These are phyloP conservation scores for Augochlora pura DNA, from an alignment of 1,140 invertebrate species.

Conservation along the genomic window DNA sequence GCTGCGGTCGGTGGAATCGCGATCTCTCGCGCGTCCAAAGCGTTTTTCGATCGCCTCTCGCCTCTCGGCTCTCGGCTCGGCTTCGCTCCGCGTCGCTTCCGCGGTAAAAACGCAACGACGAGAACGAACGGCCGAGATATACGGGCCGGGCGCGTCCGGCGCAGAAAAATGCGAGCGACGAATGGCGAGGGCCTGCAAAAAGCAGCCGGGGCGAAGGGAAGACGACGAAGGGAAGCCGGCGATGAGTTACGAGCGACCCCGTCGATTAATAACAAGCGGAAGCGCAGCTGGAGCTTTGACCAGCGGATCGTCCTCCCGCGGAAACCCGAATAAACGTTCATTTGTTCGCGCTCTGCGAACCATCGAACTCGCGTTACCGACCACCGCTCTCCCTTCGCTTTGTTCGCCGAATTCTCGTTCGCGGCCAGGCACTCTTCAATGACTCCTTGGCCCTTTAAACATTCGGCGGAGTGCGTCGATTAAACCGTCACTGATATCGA, in stretches of 20 bases:
- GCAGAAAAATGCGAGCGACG: conserved; percentile 6
- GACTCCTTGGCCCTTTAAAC: no score
- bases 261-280: conserved; percentile 59
- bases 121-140: neutral
- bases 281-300: conserved; percentile 56
- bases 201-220: neutral
- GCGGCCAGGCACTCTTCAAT: no score
- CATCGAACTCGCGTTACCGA: no score
- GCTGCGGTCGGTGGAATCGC: neutral
- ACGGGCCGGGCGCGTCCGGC: neutral
- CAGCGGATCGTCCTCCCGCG: conserved; percentile 29
- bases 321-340: conserved; percentile 62
- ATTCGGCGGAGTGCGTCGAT: no score
- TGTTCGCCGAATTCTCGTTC: no score
- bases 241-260: conserved; percentile 54
- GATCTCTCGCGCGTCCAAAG: neutral
- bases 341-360: conserved; percentile 43
- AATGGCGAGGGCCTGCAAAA: neutral
- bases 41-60: neutral
- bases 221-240: conserved; percentile 9
- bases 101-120: conserved; percentile 12
- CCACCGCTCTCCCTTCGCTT: no score
- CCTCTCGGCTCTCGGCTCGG: neutral
- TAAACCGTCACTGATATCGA: no score
- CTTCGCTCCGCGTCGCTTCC: neutral